phyloP scores from a whole-genome alignment of 1,140 invertebrate genomes.

The Mactra quadrangularis region DNA sequence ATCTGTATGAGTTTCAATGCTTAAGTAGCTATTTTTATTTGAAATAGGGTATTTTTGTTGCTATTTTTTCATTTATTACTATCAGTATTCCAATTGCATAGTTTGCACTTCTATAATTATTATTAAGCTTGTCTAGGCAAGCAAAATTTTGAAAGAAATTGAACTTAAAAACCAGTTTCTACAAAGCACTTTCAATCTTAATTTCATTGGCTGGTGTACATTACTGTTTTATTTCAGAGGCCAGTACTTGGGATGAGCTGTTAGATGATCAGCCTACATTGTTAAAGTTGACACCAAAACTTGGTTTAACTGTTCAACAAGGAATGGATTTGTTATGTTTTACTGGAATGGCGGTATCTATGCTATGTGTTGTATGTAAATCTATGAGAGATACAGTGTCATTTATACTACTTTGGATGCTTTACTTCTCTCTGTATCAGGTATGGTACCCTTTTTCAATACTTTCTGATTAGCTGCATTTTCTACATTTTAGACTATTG shows the following conservation, averaged over 20 bases:
- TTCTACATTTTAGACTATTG: neutral
- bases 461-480: neutral
- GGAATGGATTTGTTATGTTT: slow-evolving; percentile 90
- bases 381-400: slow-evolving; percentile 76
- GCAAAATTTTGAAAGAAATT: too few relatives aligned
- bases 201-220: too few relatives aligned
- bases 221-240: slow-evolving; percentile 76
- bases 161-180: too few relatives aligned
- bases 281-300: slow-evolving; percentile 88
- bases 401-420: slow-evolving; percentile 89
- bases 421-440: slow-evolving; percentile 91
- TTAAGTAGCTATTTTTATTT: too few relatives aligned
- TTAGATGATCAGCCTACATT: slow-evolving; percentile 88
- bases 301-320: slow-evolving; percentile 88
- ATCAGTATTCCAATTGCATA: too few relatives aligned
- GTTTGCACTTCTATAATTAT: too few relatives aligned
- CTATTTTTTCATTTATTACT: too few relatives aligned
- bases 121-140: too few relatives aligned
- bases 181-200: too few relatives aligned
- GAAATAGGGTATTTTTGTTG: neutral
- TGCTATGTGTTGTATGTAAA: slow-evolving; percentile 78
- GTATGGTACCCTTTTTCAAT: slow-evolving; percentile 79
- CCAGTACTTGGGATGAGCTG: slow-evolving; percentile 74
- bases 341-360: slow-evolving; percentile 88
- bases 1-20: too few relatives aligned